phyloP scores from a whole-genome alignment of 2,888 invertebrate species.

The Callyntrura sp. region DNA sequence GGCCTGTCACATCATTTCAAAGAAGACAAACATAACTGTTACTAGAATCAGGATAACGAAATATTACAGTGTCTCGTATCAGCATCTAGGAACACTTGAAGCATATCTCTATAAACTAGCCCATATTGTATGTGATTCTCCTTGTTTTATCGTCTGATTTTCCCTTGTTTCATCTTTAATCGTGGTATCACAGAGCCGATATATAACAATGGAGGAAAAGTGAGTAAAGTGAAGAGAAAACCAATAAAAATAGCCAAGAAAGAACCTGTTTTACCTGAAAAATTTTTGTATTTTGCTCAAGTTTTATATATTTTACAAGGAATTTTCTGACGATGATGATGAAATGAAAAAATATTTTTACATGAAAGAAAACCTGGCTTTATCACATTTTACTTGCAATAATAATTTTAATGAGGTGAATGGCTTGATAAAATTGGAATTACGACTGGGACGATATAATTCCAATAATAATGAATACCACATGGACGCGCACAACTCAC shows the following conservation, averaged over 20 bases:
- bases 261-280: constrained; percentile 72
- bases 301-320: constrained; percentile 36
- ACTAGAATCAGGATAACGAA: background rate
- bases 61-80: no score
- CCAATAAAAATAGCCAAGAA: constrained; percentile 56
- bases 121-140: constrained; percentile 4
- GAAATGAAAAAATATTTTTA: background rate
- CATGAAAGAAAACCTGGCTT: constrained; percentile 32
- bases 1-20: background rate
- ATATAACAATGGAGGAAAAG: constrained; percentile 29
- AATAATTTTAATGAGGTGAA: constrained; percentile 71
- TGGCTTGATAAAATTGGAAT: constrained; percentile 56
- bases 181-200: background rate
- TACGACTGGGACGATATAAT: constrained; percentile 17
- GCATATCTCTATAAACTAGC: no score
- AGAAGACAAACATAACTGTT: background rate
- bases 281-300: constrained; percentile 54
- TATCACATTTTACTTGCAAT: constrained; percentile 58
- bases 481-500: background rate
- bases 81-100: no score
- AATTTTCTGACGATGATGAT: background rate
- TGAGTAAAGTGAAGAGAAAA: constrained; percentile 32
- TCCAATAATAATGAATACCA: constrained; percentile 36
- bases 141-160: background rate
- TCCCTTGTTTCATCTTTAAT: background rate